These are phyloP conservation scores for Marcusenius ussheri DNA, from an alignment of 2,113 vertebrate genomes.

Conservation along the genomic window DNA sequence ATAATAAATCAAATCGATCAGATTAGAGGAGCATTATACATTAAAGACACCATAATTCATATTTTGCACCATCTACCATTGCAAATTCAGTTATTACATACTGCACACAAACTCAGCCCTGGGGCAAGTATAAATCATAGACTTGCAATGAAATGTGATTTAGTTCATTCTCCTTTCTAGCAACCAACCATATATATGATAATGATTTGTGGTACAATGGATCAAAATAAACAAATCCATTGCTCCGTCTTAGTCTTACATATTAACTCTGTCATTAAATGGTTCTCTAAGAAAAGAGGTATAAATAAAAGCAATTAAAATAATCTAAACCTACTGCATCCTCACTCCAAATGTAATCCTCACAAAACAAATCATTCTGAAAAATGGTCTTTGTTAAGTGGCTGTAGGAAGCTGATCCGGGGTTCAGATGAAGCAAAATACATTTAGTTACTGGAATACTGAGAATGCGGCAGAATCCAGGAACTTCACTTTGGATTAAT, in stretches of 20 bases:
- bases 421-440: background rate
- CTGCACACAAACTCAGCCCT: slow-evolving; percentile 1
- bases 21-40: slow-evolving; percentile 4
- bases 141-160: slow-evolving; percentile 3
- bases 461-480: background rate
- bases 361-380: background rate
- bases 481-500: background rate
- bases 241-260: background rate
- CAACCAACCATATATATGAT: slow-evolving; percentile 9
- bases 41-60: slow-evolving; percentile 5
- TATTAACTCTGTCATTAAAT: background rate
- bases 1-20: background rate
- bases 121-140: slow-evolving; percentile 1
- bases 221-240: background rate
- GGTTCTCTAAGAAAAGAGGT: background rate
- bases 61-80: background rate
- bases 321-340: background rate
- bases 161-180: slow-evolving; percentile 5
- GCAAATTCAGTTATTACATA: slow-evolving; percentile 12
- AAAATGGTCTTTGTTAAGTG: background rate
- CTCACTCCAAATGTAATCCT: background rate
- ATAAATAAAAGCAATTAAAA: slow-evolving; percentile 17
- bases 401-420: background rate
- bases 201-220: background rate
- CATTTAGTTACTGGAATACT: background rate